Percentiles rank a stretch among this genome's conserved stretches.
Conservation (phyloP, 2,797 vertebrate genomes). For the Sebastes miniatus region DNA sequence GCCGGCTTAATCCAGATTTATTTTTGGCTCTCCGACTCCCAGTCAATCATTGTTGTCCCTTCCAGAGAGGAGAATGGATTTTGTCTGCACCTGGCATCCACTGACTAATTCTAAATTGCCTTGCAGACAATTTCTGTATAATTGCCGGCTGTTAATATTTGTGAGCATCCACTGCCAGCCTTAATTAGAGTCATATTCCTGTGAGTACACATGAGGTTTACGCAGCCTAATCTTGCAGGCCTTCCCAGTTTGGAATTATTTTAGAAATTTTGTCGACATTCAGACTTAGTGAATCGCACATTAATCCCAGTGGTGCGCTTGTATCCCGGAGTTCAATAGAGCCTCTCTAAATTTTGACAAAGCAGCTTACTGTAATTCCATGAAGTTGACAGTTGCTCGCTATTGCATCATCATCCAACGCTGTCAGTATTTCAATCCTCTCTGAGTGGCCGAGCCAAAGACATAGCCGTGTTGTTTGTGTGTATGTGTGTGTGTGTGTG, state of each 20-base stretch:
- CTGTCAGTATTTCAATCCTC: slow-evolving; percentile 63
- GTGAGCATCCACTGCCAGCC: slow-evolving; percentile 52
- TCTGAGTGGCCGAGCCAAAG: slow-evolving; percentile 44
- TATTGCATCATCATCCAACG: slow-evolving; percentile 78
- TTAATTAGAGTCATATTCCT: slow-evolving; percentile 67
- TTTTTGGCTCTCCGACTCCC: slow-evolving; percentile 55
- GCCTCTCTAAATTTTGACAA: slow-evolving; percentile 73
- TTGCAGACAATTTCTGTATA: slow-evolving; percentile 53
- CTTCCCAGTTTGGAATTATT: slow-evolving; percentile 50
- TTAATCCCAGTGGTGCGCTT: slow-evolving; percentile 65
- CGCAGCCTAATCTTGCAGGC: slow-evolving; percentile 34
- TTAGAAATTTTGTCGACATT: slow-evolving; percentile 37
- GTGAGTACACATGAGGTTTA: slow-evolving; percentile 45
- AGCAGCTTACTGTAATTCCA: slow-evolving; percentile 79
- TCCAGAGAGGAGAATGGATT: slow-evolving; percentile 52
- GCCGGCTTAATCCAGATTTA: slow-evolving; percentile 68
- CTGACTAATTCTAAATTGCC: slow-evolving; percentile 51
- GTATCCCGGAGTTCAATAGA: slow-evolving; percentile 60
- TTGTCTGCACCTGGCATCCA: slow-evolving; percentile 56
- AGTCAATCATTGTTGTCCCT: slow-evolving; percentile 57
- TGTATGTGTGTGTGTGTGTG: neutral
- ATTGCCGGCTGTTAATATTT: slow-evolving; percentile 67
- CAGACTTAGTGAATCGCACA: slow-evolving; percentile 41
- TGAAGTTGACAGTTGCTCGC: slow-evolving; percentile 75
- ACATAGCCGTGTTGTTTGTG: slow-evolving; percentile 9